phyloP scores from a whole-genome alignment of 2,113 vertebrate genomes.

The Trichechus manatus region DNA sequence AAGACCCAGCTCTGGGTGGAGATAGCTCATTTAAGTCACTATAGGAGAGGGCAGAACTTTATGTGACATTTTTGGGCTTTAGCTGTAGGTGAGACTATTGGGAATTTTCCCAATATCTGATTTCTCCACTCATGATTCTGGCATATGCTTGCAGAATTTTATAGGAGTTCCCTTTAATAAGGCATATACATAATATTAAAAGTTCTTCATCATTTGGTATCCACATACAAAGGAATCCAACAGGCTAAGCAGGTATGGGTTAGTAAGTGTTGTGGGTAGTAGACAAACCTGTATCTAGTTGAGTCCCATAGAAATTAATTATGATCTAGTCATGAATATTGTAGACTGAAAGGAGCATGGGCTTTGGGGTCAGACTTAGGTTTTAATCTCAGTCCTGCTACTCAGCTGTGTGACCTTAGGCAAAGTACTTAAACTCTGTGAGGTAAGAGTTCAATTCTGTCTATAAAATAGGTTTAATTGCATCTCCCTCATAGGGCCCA shows the following conservation, averaged over 20 bases:
- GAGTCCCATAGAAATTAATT: constrained; percentile 14
- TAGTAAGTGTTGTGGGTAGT: background rate
- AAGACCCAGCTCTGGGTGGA: constrained; percentile 21
- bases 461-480: constrained; percentile 41
- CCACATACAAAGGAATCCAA: constrained; percentile 24
- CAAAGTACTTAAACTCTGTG: constrained; percentile 18
- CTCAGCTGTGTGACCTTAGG: background rate
- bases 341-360: background rate
- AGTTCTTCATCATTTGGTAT: background rate
- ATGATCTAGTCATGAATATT: background rate
- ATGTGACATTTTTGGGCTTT: background rate
- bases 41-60: background rate
- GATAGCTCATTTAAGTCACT: background rate
- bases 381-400: constrained; percentile 6
- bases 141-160: constrained; percentile 14
- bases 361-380: background rate
- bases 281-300: background rate
- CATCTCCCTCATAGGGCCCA: background rate
- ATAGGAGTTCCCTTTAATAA: background rate
- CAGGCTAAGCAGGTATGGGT: background rate
- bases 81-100: background rate
- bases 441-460: constrained; percentile 4
- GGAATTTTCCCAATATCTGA: constrained; percentile 25
- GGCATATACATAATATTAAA: background rate
- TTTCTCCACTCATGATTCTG: constrained; percentile 11